phyloP scores from a whole-genome alignment of 2,888 invertebrate species.

The Pristionchus maxplancki region DNA sequence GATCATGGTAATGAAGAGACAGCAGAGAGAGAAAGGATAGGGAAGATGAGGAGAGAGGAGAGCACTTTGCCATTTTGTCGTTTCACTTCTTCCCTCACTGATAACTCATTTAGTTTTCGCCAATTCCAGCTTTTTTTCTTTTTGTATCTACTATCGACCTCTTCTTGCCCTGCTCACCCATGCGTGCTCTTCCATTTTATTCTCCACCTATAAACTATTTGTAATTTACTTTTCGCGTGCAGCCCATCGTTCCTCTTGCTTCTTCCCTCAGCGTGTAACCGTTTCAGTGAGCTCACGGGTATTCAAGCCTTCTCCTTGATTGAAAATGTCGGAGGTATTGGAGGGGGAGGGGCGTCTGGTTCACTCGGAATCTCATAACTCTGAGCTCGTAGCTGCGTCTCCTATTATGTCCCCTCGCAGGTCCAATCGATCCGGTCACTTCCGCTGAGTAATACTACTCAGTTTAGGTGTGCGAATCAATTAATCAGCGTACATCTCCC shows the following conservation, averaged over 20 bases:
- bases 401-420: conserved; percentile 50
- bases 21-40: background rate
- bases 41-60: conserved; percentile 29
- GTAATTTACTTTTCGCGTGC: conserved; percentile 27
- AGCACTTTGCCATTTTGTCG: background rate
- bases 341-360: conserved; percentile 35
- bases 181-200: background rate
- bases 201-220: background rate
- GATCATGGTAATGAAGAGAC: conserved; percentile 13
- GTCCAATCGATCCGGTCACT: conserved; percentile 20
- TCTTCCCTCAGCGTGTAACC: conserved; percentile 18
- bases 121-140: background rate
- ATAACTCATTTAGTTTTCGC: conserved; percentile 43
- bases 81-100: conserved; percentile 25
- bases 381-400: conserved; percentile 25
- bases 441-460: background rate
- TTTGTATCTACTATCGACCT: background rate
- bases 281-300: conserved; percentile 46
- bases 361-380: conserved; percentile 42
- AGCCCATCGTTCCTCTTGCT: background rate
- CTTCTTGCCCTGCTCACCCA: background rate
- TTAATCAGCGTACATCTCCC: conserved; percentile 75
- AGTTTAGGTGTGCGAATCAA: conserved; percentile 56
- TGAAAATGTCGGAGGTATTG: conserved; percentile 22
- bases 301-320: conserved; percentile 13